Evolutionary conservation across 2,113 vertebrate species (phyloP).

Genomic region (Pygoscelis antarcticus): DNA sequence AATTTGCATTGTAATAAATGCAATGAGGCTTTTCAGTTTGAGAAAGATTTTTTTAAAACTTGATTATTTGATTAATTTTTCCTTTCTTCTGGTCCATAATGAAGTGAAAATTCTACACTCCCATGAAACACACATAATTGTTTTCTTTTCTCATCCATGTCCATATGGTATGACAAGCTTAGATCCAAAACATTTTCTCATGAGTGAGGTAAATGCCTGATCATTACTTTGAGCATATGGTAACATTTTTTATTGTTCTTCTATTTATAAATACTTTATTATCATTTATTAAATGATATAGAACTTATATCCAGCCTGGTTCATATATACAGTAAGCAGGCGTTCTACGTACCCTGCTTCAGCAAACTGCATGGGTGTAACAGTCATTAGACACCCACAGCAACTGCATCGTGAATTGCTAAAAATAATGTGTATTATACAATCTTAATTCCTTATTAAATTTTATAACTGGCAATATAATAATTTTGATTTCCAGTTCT

Average conservation of each 20-base stretch:
- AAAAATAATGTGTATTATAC: neutral
- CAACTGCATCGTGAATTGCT: neutral
- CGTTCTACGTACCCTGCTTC: neutral
- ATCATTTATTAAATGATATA: neutral
- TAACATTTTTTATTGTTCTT: conserved; percentile 40
- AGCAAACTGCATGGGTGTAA: neutral
- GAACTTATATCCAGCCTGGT: neutral
- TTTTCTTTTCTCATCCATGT: neutral
- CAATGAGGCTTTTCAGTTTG: neutral
- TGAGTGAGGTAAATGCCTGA: conserved; percentile 20
- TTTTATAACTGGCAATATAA: neutral
- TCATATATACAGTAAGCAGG: neutral
- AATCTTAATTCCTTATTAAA: neutral
- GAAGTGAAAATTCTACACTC: conserved; percentile 10
- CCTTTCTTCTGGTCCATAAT: neutral
- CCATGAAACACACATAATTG: neutral
- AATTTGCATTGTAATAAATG: neutral
- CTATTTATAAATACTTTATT: conserved; percentile 48
- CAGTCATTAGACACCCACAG: neutral
- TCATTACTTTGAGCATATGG: conserved; percentile 38
- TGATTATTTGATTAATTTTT: conserved; percentile 18
- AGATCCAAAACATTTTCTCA: conserved; percentile 21
- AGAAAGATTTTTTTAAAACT: neutral
- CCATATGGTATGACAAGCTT: neutral
- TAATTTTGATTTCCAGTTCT: neutral